These are phyloP conservation scores for Pleuronectes platessa DNA, from an alignment of 2,113 vertebrate species.

Conservation along the genomic window DNA sequence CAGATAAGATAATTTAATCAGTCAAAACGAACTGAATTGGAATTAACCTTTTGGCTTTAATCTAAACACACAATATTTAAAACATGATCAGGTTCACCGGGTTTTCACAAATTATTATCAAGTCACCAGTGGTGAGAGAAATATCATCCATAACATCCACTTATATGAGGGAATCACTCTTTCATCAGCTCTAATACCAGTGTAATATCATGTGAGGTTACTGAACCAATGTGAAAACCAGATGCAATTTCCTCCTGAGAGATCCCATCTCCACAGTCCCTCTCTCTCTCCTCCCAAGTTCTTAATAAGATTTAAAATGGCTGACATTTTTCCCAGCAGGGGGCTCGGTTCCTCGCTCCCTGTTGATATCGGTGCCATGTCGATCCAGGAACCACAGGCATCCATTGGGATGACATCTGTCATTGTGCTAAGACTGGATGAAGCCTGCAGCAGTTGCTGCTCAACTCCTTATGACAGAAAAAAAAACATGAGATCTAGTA, in stretches of 20 bases:
- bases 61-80: no score
- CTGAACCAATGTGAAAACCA: not conserved
- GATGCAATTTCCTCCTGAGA: constrained; percentile 15
- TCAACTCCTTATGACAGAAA: constrained; percentile 30
- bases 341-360: constrained; percentile 37
- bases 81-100: no score
- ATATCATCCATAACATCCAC: not conserved
- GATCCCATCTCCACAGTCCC: constrained; percentile 27
- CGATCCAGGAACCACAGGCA: constrained; percentile 41
- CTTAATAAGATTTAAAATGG: constrained; percentile 49
- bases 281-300: constrained; percentile 21
- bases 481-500: not conserved
- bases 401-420: constrained; percentile 60
- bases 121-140: not conserved
- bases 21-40: no score
- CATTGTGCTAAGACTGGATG: constrained; percentile 47
- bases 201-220: not conserved
- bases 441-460: constrained; percentile 38
- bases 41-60: no score
- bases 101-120: no score
- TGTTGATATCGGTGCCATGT: constrained; percentile 48
- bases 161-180: not conserved
- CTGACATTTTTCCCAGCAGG: constrained; percentile 55
- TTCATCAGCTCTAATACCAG: not conserved
- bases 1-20: no score